phyloP scores from a whole-genome alignment of 92 coral and sea anemone genomes.

The Phenganax marumi region DNA sequence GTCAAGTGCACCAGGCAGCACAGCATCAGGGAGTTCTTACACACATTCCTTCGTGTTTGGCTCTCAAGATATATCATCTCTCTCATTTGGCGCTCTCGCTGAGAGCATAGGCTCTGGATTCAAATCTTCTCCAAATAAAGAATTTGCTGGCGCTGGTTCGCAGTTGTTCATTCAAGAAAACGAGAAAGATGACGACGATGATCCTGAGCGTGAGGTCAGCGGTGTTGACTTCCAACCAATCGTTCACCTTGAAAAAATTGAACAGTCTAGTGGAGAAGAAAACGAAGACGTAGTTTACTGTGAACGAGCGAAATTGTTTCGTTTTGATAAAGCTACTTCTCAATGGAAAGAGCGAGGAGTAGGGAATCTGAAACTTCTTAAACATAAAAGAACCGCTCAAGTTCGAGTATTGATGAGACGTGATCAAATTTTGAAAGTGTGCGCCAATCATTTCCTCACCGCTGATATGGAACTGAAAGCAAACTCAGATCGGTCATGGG shows the following conservation, averaged over 20 bases:
- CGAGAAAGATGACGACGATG: slow-evolving; percentile 49
- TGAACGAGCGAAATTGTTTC: slow-evolving; percentile 77
- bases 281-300: slow-evolving; percentile 73
- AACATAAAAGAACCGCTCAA: slow-evolving; percentile 57
- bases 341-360: slow-evolving; percentile 97
- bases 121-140: slow-evolving; percentile 52
- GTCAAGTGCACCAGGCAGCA: not conserved
- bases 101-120: slow-evolving; percentile 34
- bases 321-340: slow-evolving; percentile 64
- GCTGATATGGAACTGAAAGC: slow-evolving; percentile 77
- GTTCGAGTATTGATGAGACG: slow-evolving; percentile 90
- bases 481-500: slow-evolving; percentile 82
- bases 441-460: slow-evolving; percentile 89
- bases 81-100: slow-evolving; percentile 72
- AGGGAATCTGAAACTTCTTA: slow-evolving; percentile 83
- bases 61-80: slow-evolving; percentile 62
- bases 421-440: slow-evolving; percentile 77
- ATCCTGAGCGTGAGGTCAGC: slow-evolving; percentile 55
- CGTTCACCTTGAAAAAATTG: slow-evolving; percentile 72
- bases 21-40: not conserved
- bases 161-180: not conserved
- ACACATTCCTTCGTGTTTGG: slow-evolving; percentile 72
- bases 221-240: slow-evolving; percentile 75
- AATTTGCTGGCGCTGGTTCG: slow-evolving; percentile 62
- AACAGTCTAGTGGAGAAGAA: slow-evolving; percentile 83